Evolutionary conservation across 2,113 vertebrate genomes (phyloP), one percentile per base, ranked within the genome.

Genomic region (Pluvialis apricaria): DNA sequence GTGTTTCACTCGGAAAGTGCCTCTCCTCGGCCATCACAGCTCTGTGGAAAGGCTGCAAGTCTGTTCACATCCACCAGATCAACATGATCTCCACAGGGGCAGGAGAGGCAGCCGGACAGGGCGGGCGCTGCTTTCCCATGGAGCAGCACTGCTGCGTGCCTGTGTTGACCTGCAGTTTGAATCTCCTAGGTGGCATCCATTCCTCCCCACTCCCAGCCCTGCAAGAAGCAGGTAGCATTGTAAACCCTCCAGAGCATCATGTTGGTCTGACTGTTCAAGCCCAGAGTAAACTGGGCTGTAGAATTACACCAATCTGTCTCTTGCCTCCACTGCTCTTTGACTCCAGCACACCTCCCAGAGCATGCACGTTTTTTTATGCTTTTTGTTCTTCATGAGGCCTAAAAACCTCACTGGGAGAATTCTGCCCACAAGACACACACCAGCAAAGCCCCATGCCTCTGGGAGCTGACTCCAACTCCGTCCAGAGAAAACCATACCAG

Each of bases 51-150:
- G 55, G 19, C 45, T 68, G 36, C 26, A 54, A 42, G 28, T 19
- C 47, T 52, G 1, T 38, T 89, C 32, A 26, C 28, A 29, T 22
- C 15, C 64, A 83, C n/a, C 5, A 36, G 49, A 76, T 19, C 36
- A 54, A 82, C 16, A 29, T 1, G 0, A 73, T 17, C 31, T 78
- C 75, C 0, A 0, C 2, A 1, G 2, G 0, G 31, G 51, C 70
- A 85, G 32, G 52, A 70, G 24, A 61, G 26, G 52, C 62, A 66
- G 71, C 20, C 3, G 1, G 42, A 82, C 6, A 5, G 2, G 4
- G 4, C 1, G 4, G 62, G 54, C 1, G 0, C 44, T 38, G 15
- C 66, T 15, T 34, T 73, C 18, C 25, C 9, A 0, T 15, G 8
- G 34, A 68, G 49, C 20, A 81, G 10, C 13, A 4, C 38, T 32